Evolutionary conservation across 2,113 vertebrate genomes (phyloP), one percentile per base, ranked within the genome.

Genomic region (Gymnobelideus leadbeateri): DNA sequence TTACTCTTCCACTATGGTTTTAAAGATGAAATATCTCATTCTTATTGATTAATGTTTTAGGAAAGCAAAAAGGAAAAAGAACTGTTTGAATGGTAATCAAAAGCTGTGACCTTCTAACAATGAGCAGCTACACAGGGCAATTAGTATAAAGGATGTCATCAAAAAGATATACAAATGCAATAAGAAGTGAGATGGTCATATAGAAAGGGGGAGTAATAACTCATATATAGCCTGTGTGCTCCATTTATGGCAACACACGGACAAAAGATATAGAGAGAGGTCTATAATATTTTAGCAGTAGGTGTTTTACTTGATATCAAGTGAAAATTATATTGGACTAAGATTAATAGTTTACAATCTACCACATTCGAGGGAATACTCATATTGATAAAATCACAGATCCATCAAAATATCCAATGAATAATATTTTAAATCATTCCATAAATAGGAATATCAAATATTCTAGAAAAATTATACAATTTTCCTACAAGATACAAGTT

Each of bases 401-500:
- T 68, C 68, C 68, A n/a, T 77, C 14, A 77, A n/a, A 19, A 54
- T 28, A 10, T 61, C 26, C 4, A 77, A 21, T 16, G 5, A 21
- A 77, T 19, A 7, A 77, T 77, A n/a, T 37, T n/a, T 77, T 77
- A 19, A 19, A 77, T 77, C 12, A 12, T 37, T 77, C 16, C 16
- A 19, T 77, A 6, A n/a, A 21, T 77, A 19, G 0, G 8, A 61
- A 61, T 61, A 57, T 57, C 57, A 68, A 37, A 68, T 14, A 68
- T 68, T 37, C 14, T 68, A 14, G 10, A 4, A 37, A 6, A 57
- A 57, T 7, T 9, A 31, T 31, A 11, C 3, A 3, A 77, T 77
- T 19, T 8, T 77, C 91, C 0, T 0, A 53, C 89, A 92, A 14
- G 3, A 51, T 51, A 31, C 12, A 1, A 19, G 0, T 0, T 43